Evolutionary conservation across 2,797 vertebrate species (phyloP).

Genomic region (Pagetopsis macropterus): DNA sequence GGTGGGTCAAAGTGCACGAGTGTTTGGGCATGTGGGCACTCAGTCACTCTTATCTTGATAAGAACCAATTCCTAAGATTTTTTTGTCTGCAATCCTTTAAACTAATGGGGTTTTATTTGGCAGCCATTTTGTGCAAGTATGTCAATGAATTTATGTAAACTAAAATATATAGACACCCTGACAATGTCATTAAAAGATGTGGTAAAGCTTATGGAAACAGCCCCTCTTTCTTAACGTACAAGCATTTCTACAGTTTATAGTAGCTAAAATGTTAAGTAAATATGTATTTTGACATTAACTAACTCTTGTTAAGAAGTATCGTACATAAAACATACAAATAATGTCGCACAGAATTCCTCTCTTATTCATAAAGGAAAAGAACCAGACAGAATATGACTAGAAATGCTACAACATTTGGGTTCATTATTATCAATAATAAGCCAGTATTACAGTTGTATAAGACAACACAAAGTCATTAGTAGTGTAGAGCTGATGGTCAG

Average conservation of each 20-base stretch:
- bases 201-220: background rate
- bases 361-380: background rate
- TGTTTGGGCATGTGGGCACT: constrained; percentile 27
- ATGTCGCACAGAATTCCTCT: background rate
- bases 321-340: background rate
- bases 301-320: background rate
- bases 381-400: background rate
- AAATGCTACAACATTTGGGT: background rate
- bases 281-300: background rate
- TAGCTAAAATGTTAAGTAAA: background rate
- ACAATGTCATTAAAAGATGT: background rate
- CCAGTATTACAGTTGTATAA: background rate
- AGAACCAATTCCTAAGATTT: constrained; percentile 46
- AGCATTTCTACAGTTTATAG: background rate
- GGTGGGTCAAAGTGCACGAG: constrained; percentile 12
- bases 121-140: constrained; percentile 41
- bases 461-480: background rate
- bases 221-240: background rate
- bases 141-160: background rate
- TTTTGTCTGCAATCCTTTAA: constrained; percentile 18
- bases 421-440: background rate
- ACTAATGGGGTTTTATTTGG: constrained; percentile 30
- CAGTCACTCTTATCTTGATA: constrained; percentile 47
- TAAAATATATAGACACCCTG: background rate
- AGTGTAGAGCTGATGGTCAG: background rate